Evolutionary conservation across 2,113 vertebrate genomes (phyloP), one percentile per base, ranked within the genome.

Genomic region (Cyrtonyx montezumae): DNA sequence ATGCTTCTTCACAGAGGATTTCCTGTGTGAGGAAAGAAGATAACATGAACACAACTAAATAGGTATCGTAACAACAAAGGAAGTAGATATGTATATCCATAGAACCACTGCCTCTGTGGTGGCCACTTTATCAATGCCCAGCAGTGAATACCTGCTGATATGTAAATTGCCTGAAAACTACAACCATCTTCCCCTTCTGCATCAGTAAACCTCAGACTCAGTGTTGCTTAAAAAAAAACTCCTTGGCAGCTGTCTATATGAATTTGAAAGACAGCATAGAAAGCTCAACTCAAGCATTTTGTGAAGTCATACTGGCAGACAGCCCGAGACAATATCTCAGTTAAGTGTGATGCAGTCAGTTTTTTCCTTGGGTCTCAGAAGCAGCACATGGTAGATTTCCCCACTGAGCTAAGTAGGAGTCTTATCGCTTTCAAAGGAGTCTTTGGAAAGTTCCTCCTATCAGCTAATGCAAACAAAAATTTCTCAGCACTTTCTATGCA

Each of bases 221-320:
- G 36, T 21, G 34, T 23, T 73, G 51, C 82, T 78, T 93, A 56
- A 80, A 93, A 37, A 40, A 92, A 90, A 86, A 22, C 68, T 70
- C 66, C 79, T 88, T 74, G 68, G 34, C 91, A 90, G 75, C 82
- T 94, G 88, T 75, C 69, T 78, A 30, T 23, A 59, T 46, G 77
- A 68, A 61, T 71, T 10, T 73, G 84, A 95, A 69, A 74, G 95
- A 74, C 85, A 91, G 63, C 37, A 67, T 80, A 61, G 82, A 91
- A 91, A 84, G 66, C 62, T 71, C 74, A 93, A 88, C 67, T 84
- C 45, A n/a, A 90, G 61, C 53, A 66, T 90, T 93, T 95, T 86
- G 85, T 88, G 61, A 42, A 90, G 34, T 11, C 59, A 49, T 25
- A 16, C 34, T 74, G 87, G 63, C 79, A 81, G 77, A 49, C 69